Evolutionary conservation across 2,888 invertebrate species (phyloP), one percentile per base, ranked within the genome.

Genomic region (Himalopsyche tibetana): DNA sequence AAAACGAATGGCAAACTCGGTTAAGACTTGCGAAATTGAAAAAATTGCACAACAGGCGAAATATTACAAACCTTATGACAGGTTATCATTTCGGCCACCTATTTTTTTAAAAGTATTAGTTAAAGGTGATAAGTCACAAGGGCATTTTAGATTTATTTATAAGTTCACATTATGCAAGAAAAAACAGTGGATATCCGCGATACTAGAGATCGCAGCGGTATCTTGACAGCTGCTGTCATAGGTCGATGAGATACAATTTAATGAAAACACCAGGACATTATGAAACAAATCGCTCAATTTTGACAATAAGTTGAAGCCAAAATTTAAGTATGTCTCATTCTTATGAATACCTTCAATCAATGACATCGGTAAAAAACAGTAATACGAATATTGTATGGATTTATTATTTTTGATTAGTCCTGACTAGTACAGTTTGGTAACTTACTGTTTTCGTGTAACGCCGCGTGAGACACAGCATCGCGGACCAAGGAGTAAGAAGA

Each of bases 401-500:
- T 74, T 38, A 28, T 74, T 19, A 28, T 36, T 36, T 74, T 74
- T 74, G 15, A 8, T 28, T 12, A 3, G 19, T 36, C 36, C 74
- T 74, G 74, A 74, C 36, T 12, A 28, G 15, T 74, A 36, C 36
- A 79, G 55, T 19, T 74, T 38, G 88, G 63, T 83, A 87, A 92
- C 93, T 92, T 91, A 94, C 94, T 93, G 89, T 92, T 92, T 90
- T 94, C 95, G 89, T 94, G 93, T 89, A 93, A 93, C 87, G 94
- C 93, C 42, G 94, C 94, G 90, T 94, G 93, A 79, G 94, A 93
- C 91, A 94, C 92, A 88, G 94, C 93, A 90, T 94, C 94, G 89
- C 93, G 93, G 86, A 94, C 90, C 85, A 93, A 90, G 88, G 93
- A 92, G 88, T 92, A 93, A 56, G 92, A 92, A 90, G 92, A 93